Evolutionary conservation across 2,797 vertebrate species (phyloP).

Genomic region (Hyperoplus immaculatus): DNA sequence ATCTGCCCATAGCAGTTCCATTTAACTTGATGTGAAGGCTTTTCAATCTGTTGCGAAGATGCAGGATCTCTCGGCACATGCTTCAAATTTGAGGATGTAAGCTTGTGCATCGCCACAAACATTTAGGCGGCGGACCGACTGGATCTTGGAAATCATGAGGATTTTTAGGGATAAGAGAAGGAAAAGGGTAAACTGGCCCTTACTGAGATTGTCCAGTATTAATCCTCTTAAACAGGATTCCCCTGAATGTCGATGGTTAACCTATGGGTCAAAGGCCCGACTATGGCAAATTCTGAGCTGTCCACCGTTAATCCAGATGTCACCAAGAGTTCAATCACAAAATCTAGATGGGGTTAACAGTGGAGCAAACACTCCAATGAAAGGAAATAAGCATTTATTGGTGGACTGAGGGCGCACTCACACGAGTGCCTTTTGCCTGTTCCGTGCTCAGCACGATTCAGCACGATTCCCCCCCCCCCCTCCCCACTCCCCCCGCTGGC

Average conservation of each 20-base stretch:
- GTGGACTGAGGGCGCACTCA: no score
- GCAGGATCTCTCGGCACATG: conserved; percentile 58
- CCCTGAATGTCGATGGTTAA: conserved; percentile 52
- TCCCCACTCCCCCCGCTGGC: no score
- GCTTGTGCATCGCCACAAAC: conserved; percentile 48
- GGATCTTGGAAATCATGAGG: conserved; percentile 53
- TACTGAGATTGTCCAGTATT: conserved; percentile 45
- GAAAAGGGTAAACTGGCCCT: conserved; percentile 54
- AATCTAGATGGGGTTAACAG: conserved; percentile 56
- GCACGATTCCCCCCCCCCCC: no score
- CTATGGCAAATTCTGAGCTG: conserved; percentile 44
- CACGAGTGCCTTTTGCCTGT: no score
- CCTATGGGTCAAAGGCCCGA: conserved; percentile 56
- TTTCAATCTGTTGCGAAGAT: conserved; percentile 55
- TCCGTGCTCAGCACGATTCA: no score
- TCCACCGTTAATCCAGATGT: conserved; percentile 59
- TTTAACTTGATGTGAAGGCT: conserved; percentile 47
- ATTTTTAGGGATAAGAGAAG: conserved; percentile 56
- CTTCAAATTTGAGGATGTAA: conserved; percentile 66
- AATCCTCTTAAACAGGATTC: conserved; percentile 74
- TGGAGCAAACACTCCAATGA: conserved; percentile 27
- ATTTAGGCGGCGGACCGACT: conserved; percentile 48
- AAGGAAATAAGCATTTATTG: conserved; percentile 55
- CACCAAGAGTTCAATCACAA: conserved; percentile 43
- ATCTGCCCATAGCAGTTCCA: conserved; percentile 69